Evolutionary conservation across 2,888 invertebrate genomes (phyloP), one percentile per base, ranked within the genome.

Genomic region (Strigamia maritima): DNA sequence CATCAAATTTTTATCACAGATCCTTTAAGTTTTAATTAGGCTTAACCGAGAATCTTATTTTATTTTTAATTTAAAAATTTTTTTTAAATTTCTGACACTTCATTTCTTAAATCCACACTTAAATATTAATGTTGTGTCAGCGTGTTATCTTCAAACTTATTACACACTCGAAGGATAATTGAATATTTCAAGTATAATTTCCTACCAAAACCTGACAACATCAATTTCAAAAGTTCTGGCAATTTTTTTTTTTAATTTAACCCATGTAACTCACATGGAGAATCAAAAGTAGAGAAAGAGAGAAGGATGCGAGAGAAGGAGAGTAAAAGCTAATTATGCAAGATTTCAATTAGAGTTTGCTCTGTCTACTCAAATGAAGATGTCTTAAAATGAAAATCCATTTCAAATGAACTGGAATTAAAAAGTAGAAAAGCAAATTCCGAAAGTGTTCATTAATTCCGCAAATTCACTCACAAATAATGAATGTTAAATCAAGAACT

Each of bases 91-190:
- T 22, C 22, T 22, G 60, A 65, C 60, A 65, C 22, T 65, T 65
- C 60, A 65, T 65, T 65, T 65, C 60, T 65, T 65, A 65, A 65
- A 65, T 65, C 60, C 60, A 22, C 60, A 65, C 60, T 65, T 65
- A 65, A 65, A 65, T 65, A 65, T 65, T 65, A 65, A 65, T 65
- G 60, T 65, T 65, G 60, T 65, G 60, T 65, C 60, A 65, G 60
- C 60, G 60, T 65, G 60, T 65, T 65, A 65, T 65, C 60, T 65
- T 3, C 60, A 65, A 65, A 65, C 60, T 65, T 65, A 65, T 65
- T 65, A 65, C 24, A 65, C 60, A 22, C 60, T 65, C 60, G 22
- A 65, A 24, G 24, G 60, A 65, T 65, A 65, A 65, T 65, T 65
- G 60, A 65, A 65, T 65, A 65, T 65, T 65, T 65, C 60, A 24